Conservation (phyloP, 2,888 invertebrate species). For the Cheilosia pagana region DNA sequence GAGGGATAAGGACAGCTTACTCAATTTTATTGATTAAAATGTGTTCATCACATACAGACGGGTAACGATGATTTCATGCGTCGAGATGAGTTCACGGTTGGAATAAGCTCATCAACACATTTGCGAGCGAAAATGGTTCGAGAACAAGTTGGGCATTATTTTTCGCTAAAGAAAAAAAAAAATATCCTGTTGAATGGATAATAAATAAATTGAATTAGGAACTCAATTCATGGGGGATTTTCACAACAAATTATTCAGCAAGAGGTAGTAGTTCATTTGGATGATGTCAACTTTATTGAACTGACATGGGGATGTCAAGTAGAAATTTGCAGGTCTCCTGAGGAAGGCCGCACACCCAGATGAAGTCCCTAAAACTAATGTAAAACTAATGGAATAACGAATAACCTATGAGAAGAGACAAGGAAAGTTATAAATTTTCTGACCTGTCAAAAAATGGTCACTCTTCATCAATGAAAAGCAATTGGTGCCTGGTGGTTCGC, state of each 20-base stretch:
- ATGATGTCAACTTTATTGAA: background rate
- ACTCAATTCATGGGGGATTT: background rate
- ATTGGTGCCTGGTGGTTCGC: too few relatives aligned
- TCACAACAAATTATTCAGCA: background rate
- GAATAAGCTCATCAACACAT: conserved; percentile 27
- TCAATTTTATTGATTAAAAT: conserved; percentile 51
- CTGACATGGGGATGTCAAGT: too few relatives aligned
- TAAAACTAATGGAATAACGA: too few relatives aligned
- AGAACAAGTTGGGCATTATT: too few relatives aligned
- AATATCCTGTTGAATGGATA: conserved; percentile 8
- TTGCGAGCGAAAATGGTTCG: background rate
- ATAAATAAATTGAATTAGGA: background rate
- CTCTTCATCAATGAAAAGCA: too few relatives aligned
- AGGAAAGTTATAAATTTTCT: too few relatives aligned
- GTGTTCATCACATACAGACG: background rate
- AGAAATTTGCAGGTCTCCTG: too few relatives aligned
- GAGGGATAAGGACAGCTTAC: conserved; percentile 17
- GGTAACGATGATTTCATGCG: conserved; percentile 41
- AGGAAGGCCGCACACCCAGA: too few relatives aligned
- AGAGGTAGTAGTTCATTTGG: background rate
- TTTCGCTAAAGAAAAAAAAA: background rate
- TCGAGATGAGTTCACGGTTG: conserved; percentile 43
- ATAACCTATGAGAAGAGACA: too few relatives aligned
- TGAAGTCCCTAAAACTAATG: too few relatives aligned
- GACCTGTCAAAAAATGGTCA: too few relatives aligned